Percentiles rank a stretch among this genome's conserved stretches.
These are phyloP conservation scores for Napeogenes inachia DNA, from an alignment of 2,888 invertebrate species.

Conservation along the genomic window DNA sequence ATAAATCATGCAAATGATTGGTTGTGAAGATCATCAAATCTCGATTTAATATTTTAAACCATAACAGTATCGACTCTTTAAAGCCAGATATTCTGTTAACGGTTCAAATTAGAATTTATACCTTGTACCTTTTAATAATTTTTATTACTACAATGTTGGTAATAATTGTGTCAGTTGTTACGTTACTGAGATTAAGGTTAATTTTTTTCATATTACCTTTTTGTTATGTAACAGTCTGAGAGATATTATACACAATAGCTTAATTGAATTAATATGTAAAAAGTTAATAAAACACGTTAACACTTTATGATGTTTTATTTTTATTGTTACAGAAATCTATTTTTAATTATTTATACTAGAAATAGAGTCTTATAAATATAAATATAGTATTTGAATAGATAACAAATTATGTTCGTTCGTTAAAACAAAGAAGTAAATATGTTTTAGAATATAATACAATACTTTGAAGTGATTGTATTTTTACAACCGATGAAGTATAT, in stretches of 20 bases:
- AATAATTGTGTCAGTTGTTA: conserved; percentile 19
- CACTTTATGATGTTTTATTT: conserved; percentile 35
- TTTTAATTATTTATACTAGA: too few relatives aligned
- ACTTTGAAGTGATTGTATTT: too few relatives aligned
- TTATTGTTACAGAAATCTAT: neutral
- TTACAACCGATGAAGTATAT: too few relatives aligned
- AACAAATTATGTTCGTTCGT: too few relatives aligned
- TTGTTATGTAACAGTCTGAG: conserved; percentile 38
- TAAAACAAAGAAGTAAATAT: too few relatives aligned
- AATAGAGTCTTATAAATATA: too few relatives aligned
- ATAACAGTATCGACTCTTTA: too few relatives aligned
- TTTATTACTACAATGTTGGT: conserved; percentile 3
- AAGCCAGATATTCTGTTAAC: too few relatives aligned
- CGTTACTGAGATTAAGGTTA: conserved; percentile 20
- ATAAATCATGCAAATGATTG: neutral
- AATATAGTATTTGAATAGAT: too few relatives aligned
- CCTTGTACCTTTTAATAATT: conserved; percentile 3
- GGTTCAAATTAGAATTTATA: conserved; percentile 9
- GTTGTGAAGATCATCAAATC: conserved; percentile 14
- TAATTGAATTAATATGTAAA: conserved; percentile 65
- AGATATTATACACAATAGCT: conserved; percentile 46
- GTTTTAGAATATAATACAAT: too few relatives aligned
- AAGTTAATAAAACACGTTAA: conserved; percentile 70
- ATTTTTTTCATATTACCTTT: conserved; percentile 25
- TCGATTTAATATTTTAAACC: too few relatives aligned